These are phyloP conservation scores for Morone chrysops DNA, from an alignment of 2,113 vertebrate genomes.

Conservation along the genomic window DNA sequence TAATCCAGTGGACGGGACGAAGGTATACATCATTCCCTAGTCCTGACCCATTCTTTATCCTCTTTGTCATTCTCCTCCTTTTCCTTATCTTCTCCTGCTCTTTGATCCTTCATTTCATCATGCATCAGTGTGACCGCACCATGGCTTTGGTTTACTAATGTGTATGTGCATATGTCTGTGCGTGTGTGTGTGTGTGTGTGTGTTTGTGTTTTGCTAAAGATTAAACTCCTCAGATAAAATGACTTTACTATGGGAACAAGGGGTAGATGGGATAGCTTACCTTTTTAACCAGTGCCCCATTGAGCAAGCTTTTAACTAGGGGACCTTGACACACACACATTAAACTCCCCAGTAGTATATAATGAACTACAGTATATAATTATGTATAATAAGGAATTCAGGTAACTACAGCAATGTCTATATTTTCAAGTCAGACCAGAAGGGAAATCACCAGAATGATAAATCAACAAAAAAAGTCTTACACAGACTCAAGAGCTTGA, in stretches of 20 bases:
- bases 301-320: background rate
- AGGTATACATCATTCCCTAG: constrained; percentile 70
- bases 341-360: background rate
- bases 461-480: background rate
- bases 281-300: background rate
- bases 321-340: background rate
- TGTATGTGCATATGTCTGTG: background rate
- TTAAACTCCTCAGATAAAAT: constrained; percentile 3
- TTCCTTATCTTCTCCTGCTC: constrained; percentile 39
- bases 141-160: constrained; percentile 5
- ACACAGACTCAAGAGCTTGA: background rate
- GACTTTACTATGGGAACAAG: background rate
- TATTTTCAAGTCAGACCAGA: background rate
- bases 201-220: background rate
- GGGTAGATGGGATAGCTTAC: background rate
- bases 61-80: constrained; percentile 52
- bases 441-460: background rate
- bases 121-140: constrained; percentile 54
- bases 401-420: background rate
- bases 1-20: constrained; percentile 83
- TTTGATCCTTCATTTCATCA: constrained; percentile 29
- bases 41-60: constrained; percentile 46
- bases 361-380: background rate
- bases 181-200: too few species aligned
- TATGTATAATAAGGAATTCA: background rate